Percentiles rank a stretch among this genome's conserved stretches.
Conservation (phyloP, 2,888 invertebrate genomes). For the Amphipoea oculea region DNA sequence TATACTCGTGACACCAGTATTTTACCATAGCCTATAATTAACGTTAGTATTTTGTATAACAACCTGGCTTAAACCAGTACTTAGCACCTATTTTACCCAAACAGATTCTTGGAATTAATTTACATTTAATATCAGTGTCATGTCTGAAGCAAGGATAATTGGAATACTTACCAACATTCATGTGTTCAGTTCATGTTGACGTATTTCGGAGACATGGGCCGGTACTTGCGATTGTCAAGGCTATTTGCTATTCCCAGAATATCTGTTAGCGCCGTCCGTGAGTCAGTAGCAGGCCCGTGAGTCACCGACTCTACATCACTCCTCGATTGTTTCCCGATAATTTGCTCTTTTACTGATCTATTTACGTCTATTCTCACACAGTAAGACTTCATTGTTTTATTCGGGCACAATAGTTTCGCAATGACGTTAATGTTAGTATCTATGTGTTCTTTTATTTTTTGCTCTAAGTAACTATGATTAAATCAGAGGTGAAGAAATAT, state of each 20-base stretch:
- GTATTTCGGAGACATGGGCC: conserved; percentile 50
- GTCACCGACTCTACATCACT: conserved; percentile 79
- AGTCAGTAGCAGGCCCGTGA: conserved; percentile 82
- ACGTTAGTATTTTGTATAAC: conserved; percentile 20
- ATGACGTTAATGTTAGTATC: conserved; percentile 22
- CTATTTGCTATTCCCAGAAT: conserved; percentile 86
- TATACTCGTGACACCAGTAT: conserved; percentile 18
- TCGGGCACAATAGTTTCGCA: conserved; percentile 40
- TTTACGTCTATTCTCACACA: conserved; percentile 70
- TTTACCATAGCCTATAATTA: conserved; percentile 30
- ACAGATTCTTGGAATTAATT: conserved; percentile 42
- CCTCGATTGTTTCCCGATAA: conserved; percentile 83
- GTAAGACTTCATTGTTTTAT: conserved; percentile 65
- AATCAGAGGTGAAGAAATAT: conserved; percentile 18
- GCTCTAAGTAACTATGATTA: background rate
- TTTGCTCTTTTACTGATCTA: conserved; percentile 78
- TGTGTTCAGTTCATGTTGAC: conserved; percentile 13
- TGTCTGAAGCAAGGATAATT: conserved; percentile 17
- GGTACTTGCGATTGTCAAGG: conserved; percentile 81
- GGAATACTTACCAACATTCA: conserved; percentile 10
- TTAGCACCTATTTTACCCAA: conserved; percentile 22
- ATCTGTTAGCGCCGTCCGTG: conserved; percentile 84
- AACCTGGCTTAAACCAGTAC: conserved; percentile 25
- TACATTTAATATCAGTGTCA: conserved; percentile 27
- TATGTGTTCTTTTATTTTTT: conserved; percentile 6